Conservation (phyloP, 2,888 invertebrate species). For the Adelognathus sp. region DNA sequence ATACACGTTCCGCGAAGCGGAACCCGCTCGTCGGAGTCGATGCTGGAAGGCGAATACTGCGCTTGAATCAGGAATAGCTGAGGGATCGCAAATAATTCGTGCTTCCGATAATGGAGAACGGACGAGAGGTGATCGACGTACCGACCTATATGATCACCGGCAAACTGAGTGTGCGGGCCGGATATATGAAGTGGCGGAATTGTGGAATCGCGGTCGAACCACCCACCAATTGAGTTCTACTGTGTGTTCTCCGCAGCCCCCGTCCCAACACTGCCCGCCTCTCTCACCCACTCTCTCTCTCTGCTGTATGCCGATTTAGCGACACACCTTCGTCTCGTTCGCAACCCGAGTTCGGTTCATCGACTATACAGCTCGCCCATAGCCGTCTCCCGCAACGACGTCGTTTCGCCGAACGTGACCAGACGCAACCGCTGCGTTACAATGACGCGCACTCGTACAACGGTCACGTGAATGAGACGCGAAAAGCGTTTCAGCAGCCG, state of each 20-base stretch:
- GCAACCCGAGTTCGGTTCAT: slow-evolving; percentile 34
- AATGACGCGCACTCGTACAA: slow-evolving; percentile 36
- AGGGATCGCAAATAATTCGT: slow-evolving; percentile 35
- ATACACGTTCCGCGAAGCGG: not conserved
- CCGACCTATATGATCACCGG: slow-evolving; percentile 9
- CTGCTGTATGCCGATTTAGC: not conserved
- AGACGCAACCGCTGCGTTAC: slow-evolving; percentile 42
- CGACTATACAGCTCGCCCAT: slow-evolving; percentile 15
- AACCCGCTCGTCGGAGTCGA: not conserved
- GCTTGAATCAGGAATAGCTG: slow-evolving; percentile 7
- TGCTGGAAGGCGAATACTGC: not conserved
- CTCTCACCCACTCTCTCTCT: not conserved
- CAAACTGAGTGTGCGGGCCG: slow-evolving; percentile 23
- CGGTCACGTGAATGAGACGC: slow-evolving; percentile 24
- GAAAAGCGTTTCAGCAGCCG: slow-evolving; percentile 16
- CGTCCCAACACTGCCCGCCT: not conserved
- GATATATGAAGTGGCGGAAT: slow-evolving; percentile 51
- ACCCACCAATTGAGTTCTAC: slow-evolving; percentile 52
- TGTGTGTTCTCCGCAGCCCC: slow-evolving; percentile 29
- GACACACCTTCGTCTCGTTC: slow-evolving; percentile 27
- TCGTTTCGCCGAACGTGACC: slow-evolving; percentile 57
- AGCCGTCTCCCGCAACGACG: slow-evolving; percentile 46
- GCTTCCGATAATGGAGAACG: slow-evolving; percentile 33
- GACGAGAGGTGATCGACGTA: slow-evolving; percentile 12
- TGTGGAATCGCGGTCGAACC: slow-evolving; percentile 55